Evolutionary conservation across 2,888 invertebrate genomes (phyloP).

Genomic region (Drosophila cognata): DNA sequence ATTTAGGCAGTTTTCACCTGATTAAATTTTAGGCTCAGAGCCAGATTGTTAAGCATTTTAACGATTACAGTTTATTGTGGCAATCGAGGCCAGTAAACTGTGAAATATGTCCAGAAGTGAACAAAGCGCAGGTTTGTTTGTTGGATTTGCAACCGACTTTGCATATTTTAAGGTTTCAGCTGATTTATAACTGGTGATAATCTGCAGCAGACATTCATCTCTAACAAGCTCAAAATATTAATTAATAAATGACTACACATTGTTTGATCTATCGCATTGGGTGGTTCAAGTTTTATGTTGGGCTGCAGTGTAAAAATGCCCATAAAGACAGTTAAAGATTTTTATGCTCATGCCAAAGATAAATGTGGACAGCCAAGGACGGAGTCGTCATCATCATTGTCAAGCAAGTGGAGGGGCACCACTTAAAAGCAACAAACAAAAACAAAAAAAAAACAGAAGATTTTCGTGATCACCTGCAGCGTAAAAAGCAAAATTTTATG

Average conservation of each 20-base stretch:
- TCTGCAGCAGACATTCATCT: not conserved
- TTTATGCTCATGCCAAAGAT: conserved; percentile 55
- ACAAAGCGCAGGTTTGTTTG: not conserved
- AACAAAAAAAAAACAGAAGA: not conserved
- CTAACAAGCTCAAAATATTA: conserved; percentile 5
- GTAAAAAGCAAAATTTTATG: conserved; percentile 77
- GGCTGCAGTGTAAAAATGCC: conserved; percentile 51
- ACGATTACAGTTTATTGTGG: not conserved
- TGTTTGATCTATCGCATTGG: conserved; percentile 36
- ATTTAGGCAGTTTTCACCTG: not conserved
- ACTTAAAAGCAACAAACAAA: conserved; percentile 31
- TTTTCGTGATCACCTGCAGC: conserved; percentile 68
- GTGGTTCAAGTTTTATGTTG: conserved; percentile 42
- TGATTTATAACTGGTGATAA: not conserved
- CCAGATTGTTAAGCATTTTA: not conserved
- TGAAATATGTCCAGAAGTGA: not conserved
- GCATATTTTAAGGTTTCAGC: not conserved
- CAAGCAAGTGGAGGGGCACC: conserved; percentile 35
- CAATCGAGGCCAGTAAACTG: not conserved
- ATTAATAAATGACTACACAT: conserved; percentile 2
- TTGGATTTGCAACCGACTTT: not conserved
- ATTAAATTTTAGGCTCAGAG: not conserved
- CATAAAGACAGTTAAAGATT: conserved; percentile 66
- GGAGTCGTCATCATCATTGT: conserved; percentile 18
- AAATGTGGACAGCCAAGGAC: conserved; percentile 48